Base-by-base conservation (phyloP, 2,113 vertebrate genomes). In the Microtus ochrogaster region DNA sequence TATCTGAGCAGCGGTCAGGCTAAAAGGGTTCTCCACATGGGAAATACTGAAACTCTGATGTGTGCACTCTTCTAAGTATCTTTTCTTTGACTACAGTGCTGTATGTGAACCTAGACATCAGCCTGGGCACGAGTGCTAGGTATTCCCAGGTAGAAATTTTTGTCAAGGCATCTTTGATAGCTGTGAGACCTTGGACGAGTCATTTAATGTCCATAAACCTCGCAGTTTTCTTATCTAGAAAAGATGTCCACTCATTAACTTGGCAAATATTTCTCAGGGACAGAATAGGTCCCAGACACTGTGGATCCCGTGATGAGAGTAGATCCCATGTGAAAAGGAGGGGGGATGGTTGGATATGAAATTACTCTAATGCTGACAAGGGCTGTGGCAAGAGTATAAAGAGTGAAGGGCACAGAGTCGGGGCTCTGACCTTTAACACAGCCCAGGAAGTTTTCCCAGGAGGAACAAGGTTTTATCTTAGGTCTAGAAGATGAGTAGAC, bases 181-280 rank as follows among this genome's bases (percentile, higher is more conserved):
- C 58, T 82, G 16, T 63, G 85, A 82, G 79, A 84, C 65, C 76
- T 49, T 30, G 24, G 55, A 49, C 3, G 26, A 91, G 49, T 91
- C 33, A 28, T 21, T 87, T 90, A 47, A 97, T 66, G 52, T 83
- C 28, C 61, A 58, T 24, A 17, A 88, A 63, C 68, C 26, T 88
- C 30, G 3, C 16, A 3, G 39, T 85, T 72, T 93, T 41, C 44
- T 79, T n/a, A 47, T 63, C 74, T 78, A 49, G 33, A 90, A 61
- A 82, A 94, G 72, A 49, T 78, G 49, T 58, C 86, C n/a, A 58
- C 79, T 84, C 79, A 41, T 68, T 95, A 26, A 88, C 36, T 82
- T 90, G 58, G 39, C 78, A 94, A 72, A 28, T 58, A 68, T 87
- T 83, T 86, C 28, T 58, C 74, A 83, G 73, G 41, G 73, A 66